Evolutionary conservation across 1,140 invertebrate genomes (phyloP), one percentile per base, ranked within the genome.

Genomic region (Drosophila carrolli): DNA sequence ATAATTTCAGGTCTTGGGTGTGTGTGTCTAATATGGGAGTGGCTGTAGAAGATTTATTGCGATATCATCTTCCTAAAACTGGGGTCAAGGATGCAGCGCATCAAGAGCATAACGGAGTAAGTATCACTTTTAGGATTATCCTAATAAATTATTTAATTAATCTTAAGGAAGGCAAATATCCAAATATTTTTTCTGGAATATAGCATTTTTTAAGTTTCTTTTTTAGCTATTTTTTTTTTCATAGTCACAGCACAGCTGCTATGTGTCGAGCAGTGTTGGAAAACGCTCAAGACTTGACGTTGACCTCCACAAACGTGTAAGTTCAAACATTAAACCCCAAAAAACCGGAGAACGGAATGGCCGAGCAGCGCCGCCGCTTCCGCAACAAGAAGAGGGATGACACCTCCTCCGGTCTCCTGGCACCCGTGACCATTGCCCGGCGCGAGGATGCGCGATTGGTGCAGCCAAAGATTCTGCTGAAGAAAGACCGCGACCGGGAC

Each of bases 301-400:
- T 51, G 48, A 27, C 43, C 32, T 11, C 6, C n/a, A 19, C 54
- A 50, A 70, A 70, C 67, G 67, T 71, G 65, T 32, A 9, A 61
- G 0, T 41, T 68, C 32, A 48, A 57, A 57, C 14, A 59, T 14
- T 7, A 59, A 29, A 7, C 14, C 35, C n/a, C 23, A 7, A 40
- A 27, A 10, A 40, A 29, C 9, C 38, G 54, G 53, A 13, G 5
- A 11, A 6, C 37, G 8, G 19, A 47, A 88, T 88, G 84, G 47
- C 84, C 27, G 84, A 89, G 4, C 60, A 48, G 16, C 84, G 78
- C 5, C 55, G 81, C 51, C 84, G 84, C 1, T 78, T 63, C 50
- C 84, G 84, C 40, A 89, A 84, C 35, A 84, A 84, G 14, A 89
- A 84, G 48, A 51, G 75, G 11, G 84, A 88, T 51, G 84, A 88